Base-by-base conservation (phyloP, 2,888 invertebrate species). In the Pheosia tremula region DNA sequence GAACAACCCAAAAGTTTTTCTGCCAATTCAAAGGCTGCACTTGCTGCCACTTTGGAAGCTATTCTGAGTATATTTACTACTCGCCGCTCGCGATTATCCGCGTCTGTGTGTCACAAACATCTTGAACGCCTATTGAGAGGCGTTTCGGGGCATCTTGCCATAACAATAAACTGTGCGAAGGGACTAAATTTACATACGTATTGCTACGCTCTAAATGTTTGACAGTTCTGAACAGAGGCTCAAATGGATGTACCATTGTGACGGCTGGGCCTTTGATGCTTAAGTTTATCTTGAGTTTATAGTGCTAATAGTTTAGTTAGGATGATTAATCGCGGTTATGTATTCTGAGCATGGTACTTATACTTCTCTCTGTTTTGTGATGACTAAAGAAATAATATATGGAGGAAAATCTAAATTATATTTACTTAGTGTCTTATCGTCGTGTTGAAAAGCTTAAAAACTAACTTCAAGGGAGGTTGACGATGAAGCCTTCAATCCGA, bases 131-230 rank as follows among this genome's bases (percentile, higher is more conserved):
- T 85, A 83, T 80, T 78, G 84, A 82, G 79, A 81, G 84, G 81
- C 84, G 81, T 86, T 85, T 86, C 79, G 84, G 87, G 86, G 85
- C 87, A 82, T 87, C 86, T 85, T 83, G 85, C 87, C 85, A 90
- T 90, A 90, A 93, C 92, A 92, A 91, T 93, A 92, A 91, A 90
- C 84, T 77, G 82, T 69, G 72, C 79, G 78, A 79, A 83, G 82
- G 79, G 81, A 78, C 76, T 80, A 72, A 84, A 92, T 93, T 92
- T 86, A 84, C 90, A 92, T 92, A 89, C 82, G 84, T 83, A 90
- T 88, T 84, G 83, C 83, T 71, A 80, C 58, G 57, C 80, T 85
- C 83, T 80, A 85, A 90, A 87, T 89, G 88, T 91, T 92, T 91
- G 91, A 92, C 93, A 92, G 91, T 90, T 79, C 72, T 72, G 71